Conservation (phyloP, 2,797 vertebrate species). For the Anabacerthia variegaticeps region DNA sequence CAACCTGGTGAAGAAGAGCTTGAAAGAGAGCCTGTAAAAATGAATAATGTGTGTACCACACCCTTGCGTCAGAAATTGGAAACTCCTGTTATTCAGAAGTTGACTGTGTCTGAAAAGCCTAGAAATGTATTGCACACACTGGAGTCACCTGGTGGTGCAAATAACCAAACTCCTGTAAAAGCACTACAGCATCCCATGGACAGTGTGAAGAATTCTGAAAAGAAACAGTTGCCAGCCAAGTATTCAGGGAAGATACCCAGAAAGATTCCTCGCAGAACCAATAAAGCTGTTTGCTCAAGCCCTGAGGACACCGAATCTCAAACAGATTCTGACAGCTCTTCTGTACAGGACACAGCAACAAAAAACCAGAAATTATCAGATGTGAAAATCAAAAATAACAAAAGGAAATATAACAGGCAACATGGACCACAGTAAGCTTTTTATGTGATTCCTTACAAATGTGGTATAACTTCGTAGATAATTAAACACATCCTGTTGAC, state of each 20-base stretch:
- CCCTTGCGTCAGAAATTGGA: neutral
- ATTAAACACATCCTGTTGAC: neutral
- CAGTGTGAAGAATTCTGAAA: neutral
- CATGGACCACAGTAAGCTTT: slow-evolving; percentile 16
- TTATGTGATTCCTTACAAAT: neutral
- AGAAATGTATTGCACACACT: neutral
- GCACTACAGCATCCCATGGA: neutral
- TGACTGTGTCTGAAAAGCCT: neutral
- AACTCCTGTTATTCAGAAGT: neutral
- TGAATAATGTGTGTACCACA: neutral
- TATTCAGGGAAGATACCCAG: neutral
- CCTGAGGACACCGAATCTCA: neutral
- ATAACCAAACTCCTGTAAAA: neutral
- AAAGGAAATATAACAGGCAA: neutral
- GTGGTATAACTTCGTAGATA: neutral
- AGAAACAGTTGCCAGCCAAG: neutral
- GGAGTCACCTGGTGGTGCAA: neutral
- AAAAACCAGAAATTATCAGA: neutral
- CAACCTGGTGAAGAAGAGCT: neutral
- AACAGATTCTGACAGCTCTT: neutral
- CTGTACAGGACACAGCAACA: neutral
- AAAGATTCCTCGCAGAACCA: neutral
- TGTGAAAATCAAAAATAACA: neutral
- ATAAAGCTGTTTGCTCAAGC: neutral
- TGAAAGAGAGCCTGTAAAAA: neutral